phyloP scores from a whole-genome alignment of 2,797 vertebrate genomes.

The Gymnoscopelus microlampas region DNA sequence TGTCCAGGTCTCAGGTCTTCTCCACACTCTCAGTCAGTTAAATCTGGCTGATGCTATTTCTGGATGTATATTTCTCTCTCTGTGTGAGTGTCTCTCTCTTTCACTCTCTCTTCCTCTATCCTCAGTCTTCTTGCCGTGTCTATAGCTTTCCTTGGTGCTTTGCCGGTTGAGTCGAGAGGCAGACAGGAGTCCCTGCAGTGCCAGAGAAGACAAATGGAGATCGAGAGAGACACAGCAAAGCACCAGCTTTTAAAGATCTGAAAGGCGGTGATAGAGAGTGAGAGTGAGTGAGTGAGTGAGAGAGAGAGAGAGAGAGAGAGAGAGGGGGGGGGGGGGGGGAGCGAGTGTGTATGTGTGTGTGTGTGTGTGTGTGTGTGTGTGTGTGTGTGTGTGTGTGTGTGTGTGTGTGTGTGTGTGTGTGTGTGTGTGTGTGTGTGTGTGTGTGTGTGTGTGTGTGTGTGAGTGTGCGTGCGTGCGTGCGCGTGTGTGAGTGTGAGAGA shows the following conservation, averaged over 20 bases:
- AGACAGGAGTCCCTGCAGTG: constrained; percentile 79
- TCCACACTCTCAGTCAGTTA: constrained; percentile 73
- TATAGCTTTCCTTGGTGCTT: constrained; percentile 75
- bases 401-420: too few species aligned
- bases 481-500: constrained; percentile 51
- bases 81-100: constrained; percentile 41
- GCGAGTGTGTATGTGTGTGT: too few species aligned
- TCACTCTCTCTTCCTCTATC: constrained; percentile 45
- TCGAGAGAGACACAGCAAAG: constrained; percentile 80
- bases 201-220: constrained; percentile 82
- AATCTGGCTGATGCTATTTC: constrained; percentile 81
- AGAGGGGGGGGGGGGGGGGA: constrained; percentile 13
- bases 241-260: constrained; percentile 87
- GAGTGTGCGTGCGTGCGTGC: constrained; percentile 21
- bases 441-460: too few species aligned
- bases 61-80: constrained; percentile 73
- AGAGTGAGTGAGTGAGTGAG: constrained; percentile 68
- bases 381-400: too few species aligned
- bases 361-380: too few species aligned
- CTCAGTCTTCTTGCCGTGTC: constrained; percentile 65
- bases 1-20: constrained; percentile 77
- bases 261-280: constrained; percentile 83
- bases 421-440: too few species aligned
- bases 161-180: constrained; percentile 67
- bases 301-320: constrained; percentile 59